These are phyloP conservation scores for Nasonovia ribisnigri DNA, from an alignment of 2,888 invertebrate genomes.

Conservation along the genomic window DNA sequence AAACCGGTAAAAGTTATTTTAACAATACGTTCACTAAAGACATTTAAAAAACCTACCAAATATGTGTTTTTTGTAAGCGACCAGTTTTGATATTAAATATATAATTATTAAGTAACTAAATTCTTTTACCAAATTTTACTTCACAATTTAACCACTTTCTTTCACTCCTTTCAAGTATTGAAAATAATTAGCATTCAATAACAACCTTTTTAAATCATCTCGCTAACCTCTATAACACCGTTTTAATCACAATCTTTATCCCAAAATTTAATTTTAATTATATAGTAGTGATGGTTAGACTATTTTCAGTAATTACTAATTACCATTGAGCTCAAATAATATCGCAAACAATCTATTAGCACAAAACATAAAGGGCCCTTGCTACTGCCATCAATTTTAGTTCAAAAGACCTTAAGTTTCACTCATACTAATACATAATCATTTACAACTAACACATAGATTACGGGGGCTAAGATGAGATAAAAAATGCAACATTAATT, in stretches of 20 bases:
- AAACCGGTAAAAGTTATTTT: no score
- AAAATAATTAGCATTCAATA: constrained; percentile 3
- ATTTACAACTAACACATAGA: no score
- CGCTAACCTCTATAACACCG: background rate
- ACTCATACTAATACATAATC: no score
- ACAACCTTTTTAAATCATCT: background rate
- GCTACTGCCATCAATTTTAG: no score
- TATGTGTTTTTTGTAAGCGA: no score
- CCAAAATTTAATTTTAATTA: background rate
- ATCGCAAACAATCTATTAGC: background rate
- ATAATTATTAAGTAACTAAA: background rate
- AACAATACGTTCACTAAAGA: no score
- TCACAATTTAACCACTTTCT: background rate
- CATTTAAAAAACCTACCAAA: no score
- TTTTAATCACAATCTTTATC: background rate
- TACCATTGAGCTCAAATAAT: background rate
- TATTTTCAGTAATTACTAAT: background rate
- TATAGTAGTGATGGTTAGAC: background rate
- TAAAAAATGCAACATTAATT: no score
- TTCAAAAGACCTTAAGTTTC: no score
- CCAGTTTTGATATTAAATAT: no score
- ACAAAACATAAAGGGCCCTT: background rate
- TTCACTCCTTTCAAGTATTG: background rate
- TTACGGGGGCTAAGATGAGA: no score
- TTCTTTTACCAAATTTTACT: background rate